Base-by-base conservation (phyloP, 2,797 vertebrate genomes). In the Balearica regulorum region DNA sequence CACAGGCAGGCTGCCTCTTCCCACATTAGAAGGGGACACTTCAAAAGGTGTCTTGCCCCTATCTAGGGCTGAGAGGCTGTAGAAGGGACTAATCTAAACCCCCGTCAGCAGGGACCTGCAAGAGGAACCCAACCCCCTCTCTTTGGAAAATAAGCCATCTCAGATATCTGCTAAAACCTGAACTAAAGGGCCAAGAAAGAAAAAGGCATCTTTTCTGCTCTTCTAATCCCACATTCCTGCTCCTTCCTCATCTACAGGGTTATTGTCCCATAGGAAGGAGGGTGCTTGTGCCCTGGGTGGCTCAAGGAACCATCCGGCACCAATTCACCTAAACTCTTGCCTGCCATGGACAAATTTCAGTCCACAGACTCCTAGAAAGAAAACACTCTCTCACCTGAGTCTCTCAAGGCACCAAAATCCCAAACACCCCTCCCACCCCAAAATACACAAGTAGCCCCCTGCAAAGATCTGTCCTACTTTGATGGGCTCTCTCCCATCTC, bases 11-110 rank as follows among this genome's bases (percentile, higher is more conserved):
- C 90, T 72, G 77, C 29, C 79, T 79, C 73, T 86, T 91, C 89
- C 79, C 72, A 78, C 70, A 93, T 93, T 86, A 96, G 90, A 96
- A 84, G 13, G 21, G n/a, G n/a, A 17, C 51, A 55, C 26, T 83
- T 20, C 43, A n/a, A 64, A 85, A 91, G 7, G 5, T 46, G 75
- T 49, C 33, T 75, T 39, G 21, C 8, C 44, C 48, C 61, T 83
- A 0, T 61, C 35, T 60, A 41, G 20, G 62, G 77, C 46, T 35
- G 16, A 87, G 78, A 16, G 39, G 37, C 33, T 48, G 37, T 62
- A 54, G 60, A 73, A 90, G 35, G 54, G 37, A 83, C 26, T 51
- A 54, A 69, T 85, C 29, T 66, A 77, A 66, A 83, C 4, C 11
- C 4, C 29, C 28, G 14, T n/a, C 20, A 86, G 44, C 25, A 69